A percentile compares a stretch with the other conserved stretches of the same genome.
Evolutionary conservation across 2,888 invertebrate species (phyloP).

Genomic region (Idaea aversata): DNA sequence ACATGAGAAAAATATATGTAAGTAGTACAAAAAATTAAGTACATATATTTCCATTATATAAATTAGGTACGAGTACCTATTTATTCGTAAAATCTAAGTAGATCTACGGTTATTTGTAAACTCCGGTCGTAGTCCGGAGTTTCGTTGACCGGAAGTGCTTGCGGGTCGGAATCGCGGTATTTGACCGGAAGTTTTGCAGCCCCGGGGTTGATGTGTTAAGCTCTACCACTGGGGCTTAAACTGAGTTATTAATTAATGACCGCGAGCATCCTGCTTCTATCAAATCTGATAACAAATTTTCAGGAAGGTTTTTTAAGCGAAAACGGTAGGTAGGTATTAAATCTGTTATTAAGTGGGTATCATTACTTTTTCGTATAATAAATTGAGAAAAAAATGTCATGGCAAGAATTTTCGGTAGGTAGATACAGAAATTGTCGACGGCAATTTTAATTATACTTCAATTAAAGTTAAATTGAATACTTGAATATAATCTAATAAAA

Average conservation of each 20-base stretch:
- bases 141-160: conserved; percentile 70
- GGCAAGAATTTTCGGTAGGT: too few relatives aligned
- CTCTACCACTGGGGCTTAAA: conserved; percentile 63
- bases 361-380: too few relatives aligned
- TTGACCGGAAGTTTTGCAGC: conserved; percentile 70
- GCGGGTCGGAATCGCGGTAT: conserved; percentile 65
- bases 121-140: conserved; percentile 54
- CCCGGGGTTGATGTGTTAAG: conserved; percentile 69
- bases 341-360: not conserved
- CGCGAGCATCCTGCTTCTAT: conserved; percentile 56
- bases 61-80: conserved; percentile 10
- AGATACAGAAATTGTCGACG: too few relatives aligned
- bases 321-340: not conserved
- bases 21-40: not conserved
- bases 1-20: not conserved
- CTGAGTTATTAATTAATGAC: conserved; percentile 75
- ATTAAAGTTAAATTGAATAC: too few relatives aligned
- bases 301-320: not conserved
- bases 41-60: not conserved
- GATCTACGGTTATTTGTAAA: conserved; percentile 39
- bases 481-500: too few relatives aligned
- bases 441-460: too few relatives aligned
- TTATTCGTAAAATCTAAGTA: conserved; percentile 14
- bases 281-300: conserved; percentile 36
- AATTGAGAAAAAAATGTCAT: too few relatives aligned